Conservation (phyloP, 2,797 vertebrate species). For the Australoheros facetus region DNA sequence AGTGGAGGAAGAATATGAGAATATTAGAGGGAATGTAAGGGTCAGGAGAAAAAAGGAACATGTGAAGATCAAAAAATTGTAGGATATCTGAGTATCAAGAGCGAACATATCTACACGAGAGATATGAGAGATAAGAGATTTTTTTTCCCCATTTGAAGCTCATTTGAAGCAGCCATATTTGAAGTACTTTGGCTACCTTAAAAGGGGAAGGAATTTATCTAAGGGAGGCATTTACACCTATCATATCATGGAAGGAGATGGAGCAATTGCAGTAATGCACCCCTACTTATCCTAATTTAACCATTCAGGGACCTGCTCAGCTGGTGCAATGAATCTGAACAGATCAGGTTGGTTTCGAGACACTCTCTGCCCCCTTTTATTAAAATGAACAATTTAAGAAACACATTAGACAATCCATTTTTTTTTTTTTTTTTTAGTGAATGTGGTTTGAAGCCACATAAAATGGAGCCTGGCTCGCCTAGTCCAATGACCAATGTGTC, state of each 20-base stretch:
- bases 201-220: constrained; percentile 47
- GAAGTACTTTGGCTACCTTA: constrained; percentile 57
- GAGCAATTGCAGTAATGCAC: constrained; percentile 62
- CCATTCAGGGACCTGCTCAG: constrained; percentile 48
- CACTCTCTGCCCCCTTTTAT: constrained; percentile 27
- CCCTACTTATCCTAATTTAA: constrained; percentile 65
- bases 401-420: constrained; percentile 30
- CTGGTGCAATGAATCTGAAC: constrained; percentile 44
- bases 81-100: constrained; percentile 49
- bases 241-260: constrained; percentile 51
- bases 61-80: constrained; percentile 25
- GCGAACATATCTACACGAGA: constrained; percentile 50
- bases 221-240: constrained; percentile 52
- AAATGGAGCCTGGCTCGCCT: constrained; percentile 27
- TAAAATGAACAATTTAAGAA: constrained; percentile 42
- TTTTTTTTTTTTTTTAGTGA: background rate
- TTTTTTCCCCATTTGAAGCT: constrained; percentile 46
- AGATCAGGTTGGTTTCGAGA: constrained; percentile 46
- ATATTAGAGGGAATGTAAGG: constrained; percentile 33
- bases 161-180: constrained; percentile 52
- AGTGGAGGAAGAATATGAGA: constrained; percentile 30
- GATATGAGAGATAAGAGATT: no score
- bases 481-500: constrained; percentile 22
- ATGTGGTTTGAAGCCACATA: constrained; percentile 17
- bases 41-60: constrained; percentile 35